A percentile compares a stretch with the other conserved stretches of the same genome.
Evolutionary conservation across 2,888 invertebrate genomes (phyloP).

Genomic region (Morpho achilles): DNA sequence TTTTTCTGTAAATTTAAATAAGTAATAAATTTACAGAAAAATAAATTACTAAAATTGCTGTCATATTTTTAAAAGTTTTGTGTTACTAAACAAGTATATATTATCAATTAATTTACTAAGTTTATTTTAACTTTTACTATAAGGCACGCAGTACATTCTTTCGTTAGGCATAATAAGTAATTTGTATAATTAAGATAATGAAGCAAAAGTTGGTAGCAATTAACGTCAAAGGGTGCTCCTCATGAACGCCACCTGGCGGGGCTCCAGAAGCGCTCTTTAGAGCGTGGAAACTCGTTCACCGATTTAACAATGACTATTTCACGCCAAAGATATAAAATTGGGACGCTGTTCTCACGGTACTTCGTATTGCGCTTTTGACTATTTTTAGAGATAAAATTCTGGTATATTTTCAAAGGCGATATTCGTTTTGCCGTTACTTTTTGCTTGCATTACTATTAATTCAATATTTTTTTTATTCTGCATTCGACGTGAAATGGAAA

Average conservation of each 20-base stretch:
- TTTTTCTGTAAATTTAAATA: too few species aligned
- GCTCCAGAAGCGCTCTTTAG: constrained; percentile 63
- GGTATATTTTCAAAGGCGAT: constrained; percentile 8
- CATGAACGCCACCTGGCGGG: constrained; percentile 68
- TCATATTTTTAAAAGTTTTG: too few species aligned
- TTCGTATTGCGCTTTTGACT: constrained; percentile 25
- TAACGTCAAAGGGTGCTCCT: constrained; percentile 61
- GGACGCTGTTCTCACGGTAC: constrained; percentile 30
- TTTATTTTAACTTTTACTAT: too few species aligned
- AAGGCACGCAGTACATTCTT: constrained; percentile 30
- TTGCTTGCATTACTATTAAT: too few species aligned
- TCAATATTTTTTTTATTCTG: too few species aligned
- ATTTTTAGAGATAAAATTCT: constrained; percentile 20
- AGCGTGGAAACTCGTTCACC: constrained; percentile 47
- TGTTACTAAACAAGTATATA: too few species aligned
- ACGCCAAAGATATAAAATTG: constrained; percentile 39
- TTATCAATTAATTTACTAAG: too few species aligned
- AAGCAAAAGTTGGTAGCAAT: constrained; percentile 71
- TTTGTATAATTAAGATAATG: constrained; percentile 58
- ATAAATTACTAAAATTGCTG: too few species aligned
- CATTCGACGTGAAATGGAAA: too few species aligned
- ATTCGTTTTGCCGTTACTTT: too few species aligned
- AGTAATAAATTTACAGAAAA: too few species aligned
- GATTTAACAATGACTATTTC: constrained; percentile 44
- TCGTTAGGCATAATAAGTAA: constrained; percentile 39